These are phyloP conservation scores for Tetragonisca angustula DNA, from an alignment of 2,888 invertebrate species.

Conservation along the genomic window DNA sequence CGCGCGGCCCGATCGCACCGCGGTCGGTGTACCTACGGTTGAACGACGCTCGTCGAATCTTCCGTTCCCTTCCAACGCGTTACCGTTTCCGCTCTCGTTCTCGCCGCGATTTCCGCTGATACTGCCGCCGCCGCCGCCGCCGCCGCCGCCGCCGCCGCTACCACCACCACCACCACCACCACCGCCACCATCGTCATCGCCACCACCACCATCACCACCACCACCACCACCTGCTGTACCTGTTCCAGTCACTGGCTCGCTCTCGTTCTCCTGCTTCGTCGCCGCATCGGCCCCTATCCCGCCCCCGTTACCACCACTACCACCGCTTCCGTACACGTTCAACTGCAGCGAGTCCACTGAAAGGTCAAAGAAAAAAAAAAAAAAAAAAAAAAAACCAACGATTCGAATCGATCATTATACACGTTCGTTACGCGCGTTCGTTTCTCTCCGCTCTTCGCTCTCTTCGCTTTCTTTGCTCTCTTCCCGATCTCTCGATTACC, in stretches of 20 bases:
- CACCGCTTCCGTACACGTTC: slow-evolving; percentile 75
- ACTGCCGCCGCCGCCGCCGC: too few species aligned
- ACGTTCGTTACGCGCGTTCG: background rate
- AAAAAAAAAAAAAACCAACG: slow-evolving; percentile 8
- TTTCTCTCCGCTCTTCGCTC: background rate
- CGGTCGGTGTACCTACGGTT: slow-evolving; percentile 74
- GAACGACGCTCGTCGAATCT: slow-evolving; percentile 77
- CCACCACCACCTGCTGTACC: background rate
- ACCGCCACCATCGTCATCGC: too few species aligned
- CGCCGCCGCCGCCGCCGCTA: too few species aligned
- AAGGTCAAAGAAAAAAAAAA: slow-evolving; percentile 63
- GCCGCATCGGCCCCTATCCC: slow-evolving; percentile 16
- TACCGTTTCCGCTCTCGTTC: slow-evolving; percentile 23
- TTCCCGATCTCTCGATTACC: background rate
- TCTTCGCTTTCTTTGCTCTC: background rate
- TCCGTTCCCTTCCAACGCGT: slow-evolving; percentile 68
- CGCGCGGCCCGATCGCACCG: slow-evolving; percentile 78
- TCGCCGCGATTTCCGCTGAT: background rate
- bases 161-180: too few species aligned
- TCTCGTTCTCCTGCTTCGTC: background rate
- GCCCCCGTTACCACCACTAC: slow-evolving; percentile 45
- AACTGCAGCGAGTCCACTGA: slow-evolving; percentile 82
- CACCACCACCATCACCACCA: background rate
- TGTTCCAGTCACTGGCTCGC: background rate
- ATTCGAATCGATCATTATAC: background rate